Percentiles rank a stretch among this genome's conserved stretches.
Conservation (phyloP, 2,888 invertebrate species). For the Lacanobia wlatinum region DNA sequence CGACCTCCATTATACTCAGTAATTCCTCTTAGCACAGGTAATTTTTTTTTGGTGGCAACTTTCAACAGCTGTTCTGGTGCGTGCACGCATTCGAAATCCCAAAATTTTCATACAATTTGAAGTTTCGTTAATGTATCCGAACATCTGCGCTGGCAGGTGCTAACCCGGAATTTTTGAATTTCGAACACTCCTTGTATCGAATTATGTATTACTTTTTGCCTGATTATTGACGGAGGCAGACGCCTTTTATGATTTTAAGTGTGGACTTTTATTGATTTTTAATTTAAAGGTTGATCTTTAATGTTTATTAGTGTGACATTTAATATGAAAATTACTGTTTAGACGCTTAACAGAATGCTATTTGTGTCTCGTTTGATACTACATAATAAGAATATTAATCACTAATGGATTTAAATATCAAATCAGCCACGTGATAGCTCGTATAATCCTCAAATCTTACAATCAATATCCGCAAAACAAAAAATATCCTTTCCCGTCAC, state of each 20-base stretch:
- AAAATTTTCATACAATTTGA: conserved; percentile 77
- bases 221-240: conserved; percentile 26
- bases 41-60: conserved; percentile 71
- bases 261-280: conserved; percentile 30
- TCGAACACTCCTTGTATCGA: conserved; percentile 62
- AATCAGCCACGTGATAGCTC: background rate
- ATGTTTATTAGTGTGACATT: conserved; percentile 30
- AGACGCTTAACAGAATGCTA: background rate
- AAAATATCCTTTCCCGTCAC: conserved; percentile 30
- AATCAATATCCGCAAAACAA: conserved; percentile 19
- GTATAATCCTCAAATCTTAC: background rate
- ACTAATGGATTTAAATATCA: background rate
- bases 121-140: conserved; percentile 75
- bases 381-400: conserved; percentile 1
- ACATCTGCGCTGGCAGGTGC: conserved; percentile 88
- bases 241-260: conserved; percentile 26
- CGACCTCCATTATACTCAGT: conserved; percentile 62
- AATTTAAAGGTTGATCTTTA: conserved; percentile 23
- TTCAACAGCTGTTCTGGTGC: conserved; percentile 83
- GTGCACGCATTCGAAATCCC: conserved; percentile 80
- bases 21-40: conserved; percentile 77
- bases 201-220: conserved; percentile 39
- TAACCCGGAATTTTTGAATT: conserved; percentile 77
- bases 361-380: background rate
- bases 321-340: conserved; percentile 16